Conservation (phyloP, 2,113 vertebrate species). For the Callopanchax toddi region DNA sequence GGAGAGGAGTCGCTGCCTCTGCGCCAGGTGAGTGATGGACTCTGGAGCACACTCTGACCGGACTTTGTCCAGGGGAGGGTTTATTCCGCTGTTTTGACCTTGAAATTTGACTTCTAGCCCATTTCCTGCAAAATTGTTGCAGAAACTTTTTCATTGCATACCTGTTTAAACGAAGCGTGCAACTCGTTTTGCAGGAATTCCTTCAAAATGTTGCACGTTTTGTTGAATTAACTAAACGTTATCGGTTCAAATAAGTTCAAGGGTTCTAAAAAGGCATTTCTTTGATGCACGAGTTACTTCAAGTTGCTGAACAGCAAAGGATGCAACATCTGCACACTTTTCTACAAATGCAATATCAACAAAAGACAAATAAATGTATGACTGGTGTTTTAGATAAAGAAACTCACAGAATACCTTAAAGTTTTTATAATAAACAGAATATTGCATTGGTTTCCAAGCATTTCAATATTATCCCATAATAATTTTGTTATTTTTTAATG, state of each 20-base stretch:
- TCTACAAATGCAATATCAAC: neutral
- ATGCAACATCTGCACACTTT: neutral
- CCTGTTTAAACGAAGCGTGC: neutral
- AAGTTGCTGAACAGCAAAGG: neutral
- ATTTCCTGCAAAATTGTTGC: neutral
- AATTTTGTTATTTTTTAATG: neutral
- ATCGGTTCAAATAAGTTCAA: too few relatives aligned
- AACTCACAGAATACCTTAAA: too few relatives aligned
- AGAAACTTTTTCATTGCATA: neutral
- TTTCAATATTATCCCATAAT: too few relatives aligned
- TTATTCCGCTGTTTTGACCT: slow-evolving; percentile 1
- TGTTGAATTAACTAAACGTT: too few relatives aligned
- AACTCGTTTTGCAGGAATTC: neutral
- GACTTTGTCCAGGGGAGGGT: slow-evolving; percentile 22
- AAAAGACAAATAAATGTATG: too few relatives aligned
- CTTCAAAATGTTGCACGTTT: neutral
- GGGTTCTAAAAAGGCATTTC: neutral
- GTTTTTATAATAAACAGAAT: too few relatives aligned
- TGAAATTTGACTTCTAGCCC: neutral
- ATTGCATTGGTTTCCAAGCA: too few relatives aligned
- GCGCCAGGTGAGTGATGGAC: slow-evolving; percentile 71
- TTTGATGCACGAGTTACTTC: neutral
- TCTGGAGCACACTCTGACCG: neutral
- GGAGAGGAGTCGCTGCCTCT: slow-evolving; percentile 56
- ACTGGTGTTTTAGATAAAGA: too few relatives aligned